Evolutionary conservation across 2,888 invertebrate genomes (phyloP), one percentile per base, ranked within the genome.

Genomic region (Aporophyla nigra): DNA sequence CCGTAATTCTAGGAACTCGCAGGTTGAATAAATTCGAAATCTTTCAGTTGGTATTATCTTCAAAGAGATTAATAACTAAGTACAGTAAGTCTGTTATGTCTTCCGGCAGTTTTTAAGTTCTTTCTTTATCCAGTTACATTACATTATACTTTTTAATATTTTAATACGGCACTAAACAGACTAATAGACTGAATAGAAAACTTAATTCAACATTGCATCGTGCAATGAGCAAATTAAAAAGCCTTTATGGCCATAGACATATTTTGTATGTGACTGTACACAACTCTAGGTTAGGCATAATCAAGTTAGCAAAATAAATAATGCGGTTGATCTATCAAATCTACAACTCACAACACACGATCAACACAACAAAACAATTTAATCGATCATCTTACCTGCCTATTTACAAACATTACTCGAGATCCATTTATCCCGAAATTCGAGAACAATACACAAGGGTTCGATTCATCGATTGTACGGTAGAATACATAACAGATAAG

Each of bases 401-500:
- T 66, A 21, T 76, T 68, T 71, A 75, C 70, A 58, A 68, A 76
- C 54, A 82, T 63, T 73, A 63, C 40, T 16, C 49, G 33, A 83
- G 72, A 80, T 76, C 71, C 74, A 82, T 83, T 83, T 83, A 82
- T 75, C 74, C 83, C 71, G 12, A 79, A 74, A 66, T 70, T 82
- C 70, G 76, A 65, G 75, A 86, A 78, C 81, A 80, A 83, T 74
- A 72, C 80, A 78, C 78, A 58, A 74, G 70, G 69, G 71, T 43
- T 65, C 79, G 68, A 77, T 77, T 70, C 71, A 65, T 58, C 63
- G 77, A 68, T 82, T 81, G 74, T 78, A 61, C 51, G 75, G 83
- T 77, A 73, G 87, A 86, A 86, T 89, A 85, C 76, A 85, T 86
- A 84, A 84, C 59, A 88, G 89, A 89, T 89, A 89, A 87, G 75